Evolutionary conservation across 1,140 invertebrate genomes (phyloP), one percentile per base, ranked within the genome.

Genomic region (Drosophila orena): DNA sequence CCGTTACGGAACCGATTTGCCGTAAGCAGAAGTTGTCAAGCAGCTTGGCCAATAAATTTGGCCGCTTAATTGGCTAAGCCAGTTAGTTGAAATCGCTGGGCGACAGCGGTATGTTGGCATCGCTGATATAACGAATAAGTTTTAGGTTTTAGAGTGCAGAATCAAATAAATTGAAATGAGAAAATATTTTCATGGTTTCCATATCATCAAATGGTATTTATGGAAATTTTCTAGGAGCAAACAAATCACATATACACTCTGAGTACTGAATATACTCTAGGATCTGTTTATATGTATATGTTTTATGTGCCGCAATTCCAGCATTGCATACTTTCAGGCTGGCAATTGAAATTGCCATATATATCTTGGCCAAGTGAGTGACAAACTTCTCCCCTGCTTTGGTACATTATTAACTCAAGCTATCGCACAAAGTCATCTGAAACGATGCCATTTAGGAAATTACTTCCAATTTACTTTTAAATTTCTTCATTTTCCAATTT

Each of bases 21-120:
- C 72, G 66, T 70, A 72, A 75, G 81, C 75, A 52, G 35, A 81
- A 86, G 37, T 78, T 86, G 83, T 81, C 78, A 81, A 78, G 60
- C 64, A 71, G 56, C 76, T 79, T 47, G 43, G 37, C 55, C 70
- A 71, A 79, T 84, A 76, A 79, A 84, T 83, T 79, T 76, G 22
- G 49, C 34, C 77, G 54, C 81, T 77, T 79, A 81, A 81, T 83
- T 83, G 75, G 54, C 61, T 79, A n/a, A 68, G 61, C 62, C 14
- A 50, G 66, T 55, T 47, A 68, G 60, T 65, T 37, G 27, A 30
- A 37, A 30, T 40, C 30, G 27, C 34, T 15, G 12, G 20, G 2
- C n/a, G 59, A 24, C 20, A 15, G 12, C 5, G 34, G 49, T 38
- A 54, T 66, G 42, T n/a, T 14, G 1, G 3, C 8, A 37, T 49